These are phyloP conservation scores for Anneissia japonica DNA, from an alignment of 35 echinoderm and acorn worm species.

Conservation along the genomic window DNA sequence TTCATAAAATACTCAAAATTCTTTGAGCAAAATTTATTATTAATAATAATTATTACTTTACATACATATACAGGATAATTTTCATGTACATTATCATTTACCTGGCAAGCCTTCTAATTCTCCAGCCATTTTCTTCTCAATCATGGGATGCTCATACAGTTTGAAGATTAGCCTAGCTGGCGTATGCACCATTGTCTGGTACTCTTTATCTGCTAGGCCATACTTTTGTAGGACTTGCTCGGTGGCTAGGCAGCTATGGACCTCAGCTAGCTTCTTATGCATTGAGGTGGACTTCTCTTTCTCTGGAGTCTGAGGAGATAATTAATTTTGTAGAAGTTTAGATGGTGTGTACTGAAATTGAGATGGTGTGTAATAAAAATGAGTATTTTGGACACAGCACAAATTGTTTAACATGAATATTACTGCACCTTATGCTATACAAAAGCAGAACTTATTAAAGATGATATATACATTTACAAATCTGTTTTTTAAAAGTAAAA, in stretches of 20 bases:
- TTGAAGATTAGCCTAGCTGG: constrained; percentile 67
- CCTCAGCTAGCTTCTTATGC: constrained; percentile 46
- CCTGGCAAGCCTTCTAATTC: constrained; percentile 52
- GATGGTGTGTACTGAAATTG: background rate
- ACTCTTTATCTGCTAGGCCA: constrained; percentile 32
- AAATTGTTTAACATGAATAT: background rate
- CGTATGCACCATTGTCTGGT: constrained; percentile 36
- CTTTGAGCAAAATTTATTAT: no score
- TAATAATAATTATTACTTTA: no score
- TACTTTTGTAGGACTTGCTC: constrained; percentile 69
- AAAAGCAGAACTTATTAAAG: background rate
- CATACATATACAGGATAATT: no score
- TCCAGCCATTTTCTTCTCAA: constrained; percentile 49
- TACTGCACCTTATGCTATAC: background rate
- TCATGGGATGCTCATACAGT: constrained; percentile 78
- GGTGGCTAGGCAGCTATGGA: constrained; percentile 55
- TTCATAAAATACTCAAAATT: no score
- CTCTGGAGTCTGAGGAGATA: constrained; percentile 33
- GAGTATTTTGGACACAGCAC: no score
- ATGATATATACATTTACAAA: background rate
- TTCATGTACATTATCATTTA: no score
- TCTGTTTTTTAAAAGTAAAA: background rate
- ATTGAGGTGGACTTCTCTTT: constrained; percentile 48
- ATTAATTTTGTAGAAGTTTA: background rate
- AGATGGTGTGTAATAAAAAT: no score